Evolutionary conservation across 2,797 vertebrate species (phyloP).

Genomic region (Rhinogobio ventralis): DNA sequence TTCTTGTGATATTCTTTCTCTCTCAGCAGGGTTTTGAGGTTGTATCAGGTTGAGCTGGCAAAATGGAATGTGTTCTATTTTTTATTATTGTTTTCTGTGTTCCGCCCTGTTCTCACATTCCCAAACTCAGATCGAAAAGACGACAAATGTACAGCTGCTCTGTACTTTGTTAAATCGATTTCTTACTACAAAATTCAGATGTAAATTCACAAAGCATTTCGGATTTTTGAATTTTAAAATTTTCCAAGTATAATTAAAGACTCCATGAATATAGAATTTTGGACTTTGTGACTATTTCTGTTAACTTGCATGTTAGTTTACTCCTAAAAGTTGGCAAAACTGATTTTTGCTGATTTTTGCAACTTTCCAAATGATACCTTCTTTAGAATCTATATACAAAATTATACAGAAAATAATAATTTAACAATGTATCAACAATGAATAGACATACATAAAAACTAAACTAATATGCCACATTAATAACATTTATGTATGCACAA

Average conservation of each 20-base stretch:
- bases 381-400: too few relatives aligned
- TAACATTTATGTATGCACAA: too few relatives aligned
- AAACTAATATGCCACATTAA: too few relatives aligned
- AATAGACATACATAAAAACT: too few relatives aligned
- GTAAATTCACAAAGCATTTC: not conserved
- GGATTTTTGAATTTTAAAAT: not conserved
- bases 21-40: constrained; percentile 22
- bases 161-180: not conserved
- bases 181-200: not conserved
- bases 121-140: not conserved
- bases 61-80: not conserved
- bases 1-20: constrained; percentile 8
- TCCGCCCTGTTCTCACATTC: not conserved
- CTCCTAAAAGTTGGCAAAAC: too few relatives aligned
- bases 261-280: not conserved
- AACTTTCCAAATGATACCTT: too few relatives aligned
- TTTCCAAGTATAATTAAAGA: not conserved
- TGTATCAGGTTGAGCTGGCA: constrained; percentile 23
- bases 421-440: too few relatives aligned
- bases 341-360: too few relatives aligned
- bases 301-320: too few relatives aligned
- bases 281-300: not conserved
- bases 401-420: too few relatives aligned
- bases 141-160: not conserved
- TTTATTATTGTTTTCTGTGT: not conserved